Conservation (phyloP, 2,797 vertebrate genomes). For the Cetoscarus ocellatus region DNA sequence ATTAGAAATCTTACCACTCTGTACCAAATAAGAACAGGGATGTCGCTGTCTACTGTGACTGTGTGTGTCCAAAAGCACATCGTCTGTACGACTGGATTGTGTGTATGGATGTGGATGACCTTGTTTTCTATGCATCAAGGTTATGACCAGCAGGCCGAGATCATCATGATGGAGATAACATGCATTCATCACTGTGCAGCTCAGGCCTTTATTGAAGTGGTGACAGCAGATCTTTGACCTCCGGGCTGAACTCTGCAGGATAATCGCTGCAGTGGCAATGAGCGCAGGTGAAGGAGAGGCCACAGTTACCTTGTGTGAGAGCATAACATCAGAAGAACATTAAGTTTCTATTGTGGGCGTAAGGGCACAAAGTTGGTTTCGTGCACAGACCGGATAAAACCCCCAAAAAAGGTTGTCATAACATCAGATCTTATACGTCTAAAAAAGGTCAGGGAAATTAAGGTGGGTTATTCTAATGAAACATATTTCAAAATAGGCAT, state of each 20-base stretch:
- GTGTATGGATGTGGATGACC: conserved; percentile 44
- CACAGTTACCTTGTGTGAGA: conserved; percentile 44
- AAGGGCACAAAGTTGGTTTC: background rate
- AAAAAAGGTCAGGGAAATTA: too few relatives aligned
- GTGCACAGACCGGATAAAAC: background rate
- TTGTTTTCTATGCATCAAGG: conserved; percentile 57
- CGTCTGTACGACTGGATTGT: conserved; percentile 5
- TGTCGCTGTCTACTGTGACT: conserved; percentile 1
- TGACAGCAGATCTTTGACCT: conserved; percentile 68
- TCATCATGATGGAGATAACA: conserved; percentile 60
- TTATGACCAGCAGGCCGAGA: conserved; percentile 43
- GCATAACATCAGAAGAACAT: conserved; percentile 29
- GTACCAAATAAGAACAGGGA: background rate
- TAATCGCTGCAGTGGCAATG: conserved; percentile 58
- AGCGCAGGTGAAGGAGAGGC: conserved; percentile 68
- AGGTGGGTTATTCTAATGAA: too few relatives aligned
- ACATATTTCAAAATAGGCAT: too few relatives aligned
- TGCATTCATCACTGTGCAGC: conserved; percentile 54
- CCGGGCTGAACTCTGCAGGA: conserved; percentile 23
- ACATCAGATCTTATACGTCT: too few relatives aligned
- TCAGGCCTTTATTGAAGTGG: conserved; percentile 48
- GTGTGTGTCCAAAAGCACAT: background rate
- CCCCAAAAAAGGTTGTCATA: too few relatives aligned
- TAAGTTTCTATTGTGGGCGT: conserved; percentile 9
- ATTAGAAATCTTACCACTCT: conserved; percentile 16